Evolutionary conservation across 2,113 vertebrate genomes (phyloP), one percentile per base, ranked within the genome.

Genomic region (Tricholaema leucomelas): DNA sequence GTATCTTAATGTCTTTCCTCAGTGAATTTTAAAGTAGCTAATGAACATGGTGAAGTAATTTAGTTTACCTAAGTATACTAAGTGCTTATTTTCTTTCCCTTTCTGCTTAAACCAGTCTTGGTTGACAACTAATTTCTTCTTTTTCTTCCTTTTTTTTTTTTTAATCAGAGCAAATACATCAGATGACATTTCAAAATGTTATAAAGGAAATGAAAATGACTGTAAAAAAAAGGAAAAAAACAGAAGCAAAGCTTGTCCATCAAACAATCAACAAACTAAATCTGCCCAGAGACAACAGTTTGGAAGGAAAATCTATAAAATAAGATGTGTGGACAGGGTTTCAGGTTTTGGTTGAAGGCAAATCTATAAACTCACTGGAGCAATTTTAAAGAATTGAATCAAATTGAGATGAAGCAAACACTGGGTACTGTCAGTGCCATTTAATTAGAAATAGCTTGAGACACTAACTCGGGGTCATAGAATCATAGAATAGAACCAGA

Each of bases 231-330:
- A 72, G 50, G n/a, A 71, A 70, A 72, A 69, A 61, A 15, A 8
- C 24, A 61, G 25, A 87, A 87, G n/a, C 5, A 91, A 66, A 93
- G n/a, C 69, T 54, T 89, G 42, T 91, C 75, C 30, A 40, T 95
- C 88, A 93, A 81, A 20, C 15, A 48, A 10, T 74, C 64, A 87
- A 87, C 78, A 95, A 65, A 65, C 30, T 81, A 71, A 82, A 89
- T 89, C 67, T 87, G 27, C 55, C 48, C n/a, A 87, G 81, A 83
- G 83, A 94, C 65, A 85, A 48, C 35, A 52, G 18, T 59, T 74
- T 85, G 89, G 73, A 95, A 91, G 60, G 42, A 91, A 50, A 96
- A 94, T 91, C 84, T 91, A 56, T 94, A 93, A 94, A 88, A 35
- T 71, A 67, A 93, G 60, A 92, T 67, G 56, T 77, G 72, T 60